These are phyloP conservation scores for Leptoteleia sp. DNA, from an alignment of 1,140 invertebrate species.

Conservation along the genomic window DNA sequence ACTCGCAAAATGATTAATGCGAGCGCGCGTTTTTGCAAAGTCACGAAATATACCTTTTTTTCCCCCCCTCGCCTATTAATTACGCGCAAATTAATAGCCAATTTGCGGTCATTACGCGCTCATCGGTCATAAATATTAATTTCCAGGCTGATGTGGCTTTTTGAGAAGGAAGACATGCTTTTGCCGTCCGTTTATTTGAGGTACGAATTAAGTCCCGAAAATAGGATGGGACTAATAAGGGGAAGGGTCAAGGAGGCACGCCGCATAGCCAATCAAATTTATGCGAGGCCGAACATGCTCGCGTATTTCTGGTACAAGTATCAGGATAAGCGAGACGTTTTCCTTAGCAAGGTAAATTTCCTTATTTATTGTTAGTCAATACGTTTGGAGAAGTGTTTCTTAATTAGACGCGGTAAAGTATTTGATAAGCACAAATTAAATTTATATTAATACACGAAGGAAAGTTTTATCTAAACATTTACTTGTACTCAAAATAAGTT, in stretches of 20 bases:
- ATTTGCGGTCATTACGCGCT: conserved; percentile 42
- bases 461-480: background rate
- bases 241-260: conserved; percentile 84
- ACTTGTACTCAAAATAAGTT: too few species aligned
- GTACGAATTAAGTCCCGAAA: conserved; percentile 71
- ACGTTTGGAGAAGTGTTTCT: too few species aligned
- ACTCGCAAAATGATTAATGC: conserved; percentile 30
- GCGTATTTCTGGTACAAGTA: conserved; percentile 89
- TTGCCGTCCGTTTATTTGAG: conserved; percentile 87
- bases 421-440: too few species aligned
- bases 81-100: conserved; percentile 50
- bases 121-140: conserved; percentile 58
- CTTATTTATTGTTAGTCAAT: too few species aligned
- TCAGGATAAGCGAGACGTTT: conserved; percentile 82
- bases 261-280: conserved; percentile 78
- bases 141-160: conserved; percentile 86
- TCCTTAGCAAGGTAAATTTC: conserved; percentile 82
- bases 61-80: conserved; percentile 37
- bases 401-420: too few species aligned
- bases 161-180: conserved; percentile 82
- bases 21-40: conserved; percentile 32
- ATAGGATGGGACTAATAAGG: conserved; percentile 82
- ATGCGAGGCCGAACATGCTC: conserved; percentile 76
- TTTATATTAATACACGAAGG: too few species aligned
- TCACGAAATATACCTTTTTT: conserved; percentile 50